phyloP scores from a whole-genome alignment of 2,888 invertebrate genomes.

The Rhimphoctona megacephalus region DNA sequence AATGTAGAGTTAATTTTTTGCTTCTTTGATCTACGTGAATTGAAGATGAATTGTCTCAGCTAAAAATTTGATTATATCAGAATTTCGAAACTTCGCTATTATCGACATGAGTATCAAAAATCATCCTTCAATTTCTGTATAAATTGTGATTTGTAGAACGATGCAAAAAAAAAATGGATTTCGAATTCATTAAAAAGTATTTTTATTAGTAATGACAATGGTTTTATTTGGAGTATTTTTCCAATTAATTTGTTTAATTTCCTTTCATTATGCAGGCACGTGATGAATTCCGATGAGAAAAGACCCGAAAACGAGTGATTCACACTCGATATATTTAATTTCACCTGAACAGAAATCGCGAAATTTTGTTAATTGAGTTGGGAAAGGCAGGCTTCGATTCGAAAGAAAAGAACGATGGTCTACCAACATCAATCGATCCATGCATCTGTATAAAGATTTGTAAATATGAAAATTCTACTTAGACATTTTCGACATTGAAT shows the following conservation, averaged over 20 bases:
- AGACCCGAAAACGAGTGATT: conserved; percentile 40
- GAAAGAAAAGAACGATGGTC: conserved; percentile 10
- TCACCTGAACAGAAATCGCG: background rate
- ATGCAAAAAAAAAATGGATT: background rate
- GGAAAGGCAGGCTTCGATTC: background rate
- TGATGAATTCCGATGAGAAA: background rate
- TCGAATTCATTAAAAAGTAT: background rate
- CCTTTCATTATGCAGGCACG: conserved; percentile 8
- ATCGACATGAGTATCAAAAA: too few species aligned
- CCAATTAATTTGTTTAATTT: background rate
- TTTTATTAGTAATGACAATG: background rate
- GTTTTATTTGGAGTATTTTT: background rate
- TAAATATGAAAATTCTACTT: conserved; percentile 27
- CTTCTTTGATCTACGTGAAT: too few species aligned
- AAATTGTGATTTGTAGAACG: too few species aligned
- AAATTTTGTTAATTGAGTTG: background rate
- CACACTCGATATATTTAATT: conserved; percentile 6
- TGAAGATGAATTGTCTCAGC: too few species aligned
- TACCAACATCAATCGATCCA: too few species aligned
- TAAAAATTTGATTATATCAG: too few species aligned
- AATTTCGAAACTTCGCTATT: too few species aligned
- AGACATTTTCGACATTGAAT: conserved; percentile 21
- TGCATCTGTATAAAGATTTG: conserved; percentile 21
- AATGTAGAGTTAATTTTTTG: too few species aligned
- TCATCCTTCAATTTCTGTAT: too few species aligned